Base-by-base conservation (phyloP, 1,140 invertebrate species). In the Tribolium castaneum region DNA sequence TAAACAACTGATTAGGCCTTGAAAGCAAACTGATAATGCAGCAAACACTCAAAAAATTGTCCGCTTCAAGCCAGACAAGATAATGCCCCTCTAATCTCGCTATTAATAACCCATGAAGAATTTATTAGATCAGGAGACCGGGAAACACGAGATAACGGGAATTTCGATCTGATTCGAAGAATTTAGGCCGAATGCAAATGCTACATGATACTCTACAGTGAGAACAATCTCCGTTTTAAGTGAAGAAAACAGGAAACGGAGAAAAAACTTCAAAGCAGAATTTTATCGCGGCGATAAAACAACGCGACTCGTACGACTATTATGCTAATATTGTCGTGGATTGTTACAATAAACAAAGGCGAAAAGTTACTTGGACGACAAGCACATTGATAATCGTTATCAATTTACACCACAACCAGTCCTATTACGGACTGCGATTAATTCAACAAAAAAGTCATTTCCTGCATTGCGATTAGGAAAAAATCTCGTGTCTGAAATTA, bases 321-420 rank as follows among this genome's bases (percentile, higher is more conserved):
- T 16, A 25, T 59, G 54, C 54, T 22, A 59, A 59, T 59, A 19
- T 25, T 19, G 16, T 22, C 10, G 54, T 22, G 54, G 19, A 59
- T 59, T 59, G 19, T 59, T 25, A 59, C 19, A 59, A 59, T 25
- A 59, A 59, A 59, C 54, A 59, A 59, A 22, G 54, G 6, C n/a
- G 19, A 25, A 25, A 59, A 59, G 54, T 59, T 25, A 25, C 54
- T 22, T 59, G 54, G 54, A 22, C 54, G 54, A 59, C 54, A 59
- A 59, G 19, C 16, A 59, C 54, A 59, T 9, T 59, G 54, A 59
- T 59, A 59, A 25, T 59, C n/a, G 19, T 59, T 59, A 59, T 59
- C 54, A 59, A 16, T 59, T 25, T n/a, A 59, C 54, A 59, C 54
- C 54, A 59, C 54, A 59, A 59, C 54, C 54, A 59, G 14, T 59